Percentiles rank a stretch among this genome's conserved stretches.
phyloP scores from a whole-genome alignment of 37 sponge, comb jelly and placozoan species.

The Diacarnus erythraeanus region DNA sequence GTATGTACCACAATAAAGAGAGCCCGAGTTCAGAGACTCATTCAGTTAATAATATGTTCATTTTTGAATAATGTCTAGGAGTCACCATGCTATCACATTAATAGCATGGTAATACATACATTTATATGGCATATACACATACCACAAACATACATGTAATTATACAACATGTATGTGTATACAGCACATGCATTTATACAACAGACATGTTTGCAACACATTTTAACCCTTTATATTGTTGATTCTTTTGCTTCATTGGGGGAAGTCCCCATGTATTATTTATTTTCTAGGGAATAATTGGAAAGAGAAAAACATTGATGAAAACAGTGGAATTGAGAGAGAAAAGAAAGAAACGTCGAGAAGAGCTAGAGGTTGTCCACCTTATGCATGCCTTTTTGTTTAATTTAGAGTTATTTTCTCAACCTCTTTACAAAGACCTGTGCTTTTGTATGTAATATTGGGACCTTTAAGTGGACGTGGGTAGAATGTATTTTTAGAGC shows the following conservation, averaged over 20 bases:
- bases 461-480: neutral
- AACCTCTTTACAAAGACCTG: neutral
- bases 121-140: too few species aligned
- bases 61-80: too few species aligned
- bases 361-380: constrained; percentile 69
- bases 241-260: neutral
- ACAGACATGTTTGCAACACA: neutral
- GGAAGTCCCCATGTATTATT: neutral
- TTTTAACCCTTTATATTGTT: neutral
- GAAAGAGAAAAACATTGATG: constrained; percentile 75
- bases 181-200: too few species aligned
- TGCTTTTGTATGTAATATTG: neutral
- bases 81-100: too few species aligned
- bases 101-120: too few species aligned
- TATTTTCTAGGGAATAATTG: constrained; percentile 41
- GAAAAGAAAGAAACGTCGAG: constrained; percentile 66
- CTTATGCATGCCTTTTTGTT: too few species aligned
- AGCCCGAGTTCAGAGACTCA: too few species aligned
- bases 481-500: neutral
- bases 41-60: too few species aligned
- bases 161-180: too few species aligned
- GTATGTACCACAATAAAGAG: too few species aligned
- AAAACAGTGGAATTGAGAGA: constrained; percentile 69
- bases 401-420: neutral
- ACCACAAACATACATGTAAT: too few species aligned